Evolutionary conservation across 1,140 invertebrate genomes (phyloP), one percentile per base, ranked within the genome.

Genomic region (Achroia grisella): DNA sequence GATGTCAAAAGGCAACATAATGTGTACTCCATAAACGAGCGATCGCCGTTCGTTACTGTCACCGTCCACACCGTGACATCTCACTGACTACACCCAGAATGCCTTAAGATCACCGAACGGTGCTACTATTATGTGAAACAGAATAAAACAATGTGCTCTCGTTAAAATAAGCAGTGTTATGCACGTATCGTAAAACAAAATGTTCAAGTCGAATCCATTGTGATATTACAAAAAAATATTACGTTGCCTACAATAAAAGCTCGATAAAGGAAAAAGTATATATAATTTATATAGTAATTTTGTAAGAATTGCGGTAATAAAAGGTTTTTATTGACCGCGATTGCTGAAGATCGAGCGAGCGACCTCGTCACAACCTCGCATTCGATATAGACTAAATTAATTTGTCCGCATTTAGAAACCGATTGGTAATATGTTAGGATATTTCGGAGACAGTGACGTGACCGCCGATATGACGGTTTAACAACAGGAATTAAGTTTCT

Each of bases 1-100:
- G 72, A 80, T 78, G 71, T 78, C 74, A 80, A 80, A 74, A 75
- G 62, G 62, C 65, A 63, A 68, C 59, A 70, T 72, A 72, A 81
- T 69, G 63, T 66, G 62, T 44, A 56, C 45, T 52, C 74, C 77
- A 59, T 78, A 78, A 70, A 72, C 53, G 71, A 73, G 27, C 45
- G 43, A 48, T 58, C 44, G 53, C 51, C 44, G 64, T 76, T 81
- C 77, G 74, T 81, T 81, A 81, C 72, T 78, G 77, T 76, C 76
- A 53, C 53, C 50, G 46, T 52, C 50, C 44, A 23, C 57, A 51
- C 37, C 29, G 51, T 59, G 66, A 77, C 70, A 52, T 71, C 68
- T 74, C 67, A 77, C 70, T 77, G 64, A 56, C 53, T 51, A 39
- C 55, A 49, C 47, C 47, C 60, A 48, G 43, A 48, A 23, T 23